A percentile compares a stretch with the other conserved stretches of the same genome.
phyloP scores from a whole-genome alignment of 2,888 invertebrate species.

The Mechanitis messenoides region DNA sequence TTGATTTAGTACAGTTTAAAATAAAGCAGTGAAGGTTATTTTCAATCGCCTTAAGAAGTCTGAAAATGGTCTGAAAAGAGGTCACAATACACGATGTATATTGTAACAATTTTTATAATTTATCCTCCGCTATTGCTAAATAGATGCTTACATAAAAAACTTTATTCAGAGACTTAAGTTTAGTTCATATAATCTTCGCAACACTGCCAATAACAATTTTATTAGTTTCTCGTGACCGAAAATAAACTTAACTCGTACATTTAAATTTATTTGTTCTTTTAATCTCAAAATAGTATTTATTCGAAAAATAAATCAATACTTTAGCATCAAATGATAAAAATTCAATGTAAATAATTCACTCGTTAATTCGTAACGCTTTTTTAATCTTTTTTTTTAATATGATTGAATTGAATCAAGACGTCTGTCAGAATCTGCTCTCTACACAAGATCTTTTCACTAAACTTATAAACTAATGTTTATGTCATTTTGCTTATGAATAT shows the following conservation, averaged over 20 bases:
- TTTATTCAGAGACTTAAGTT: background rate
- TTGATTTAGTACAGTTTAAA: no score
- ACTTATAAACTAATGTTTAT: background rate
- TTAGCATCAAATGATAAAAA: no score
- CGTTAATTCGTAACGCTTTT: no score
- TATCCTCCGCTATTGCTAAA: background rate
- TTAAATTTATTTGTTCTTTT: slow-evolving; percentile 30
- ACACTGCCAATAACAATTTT: slow-evolving; percentile 11
- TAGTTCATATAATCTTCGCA: no score
- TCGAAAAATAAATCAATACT: background rate
- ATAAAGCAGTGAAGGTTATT: no score
- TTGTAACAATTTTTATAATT: background rate
- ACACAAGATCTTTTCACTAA: no score
- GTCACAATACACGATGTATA: background rate
- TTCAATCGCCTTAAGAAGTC: no score
- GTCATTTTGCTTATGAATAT: slow-evolving; percentile 21
- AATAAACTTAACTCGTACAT: slow-evolving; percentile 24
- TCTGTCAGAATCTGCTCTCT: no score
- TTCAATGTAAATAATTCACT: no score
- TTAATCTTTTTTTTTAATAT: no score
- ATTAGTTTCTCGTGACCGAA: slow-evolving; percentile 28
- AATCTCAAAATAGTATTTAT: slow-evolving; percentile 12
- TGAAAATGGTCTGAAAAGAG: no score
- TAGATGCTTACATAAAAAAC: background rate
- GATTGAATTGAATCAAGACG: no score